Percentiles rank a stretch among this genome's conserved stretches.
These are phyloP conservation scores for Dendrophyllia cribrosa DNA, from an alignment of 64 coral and sea anemone species.

Conservation along the genomic window DNA sequence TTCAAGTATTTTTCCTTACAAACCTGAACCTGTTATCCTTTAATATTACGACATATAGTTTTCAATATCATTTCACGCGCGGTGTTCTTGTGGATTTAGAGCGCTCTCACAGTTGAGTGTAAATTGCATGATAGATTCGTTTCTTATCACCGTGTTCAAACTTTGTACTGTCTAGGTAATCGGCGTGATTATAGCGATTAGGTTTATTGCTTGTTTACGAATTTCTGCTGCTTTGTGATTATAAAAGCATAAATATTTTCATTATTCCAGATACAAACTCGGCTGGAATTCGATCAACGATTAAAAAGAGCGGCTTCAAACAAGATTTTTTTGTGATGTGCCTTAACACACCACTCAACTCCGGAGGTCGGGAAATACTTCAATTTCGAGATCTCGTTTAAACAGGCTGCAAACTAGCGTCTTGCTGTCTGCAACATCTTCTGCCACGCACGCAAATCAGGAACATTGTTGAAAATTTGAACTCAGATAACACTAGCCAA, in stretches of 20 bases:
- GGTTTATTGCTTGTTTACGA: conserved; percentile 98
- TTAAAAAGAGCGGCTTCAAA: conserved; percentile 43
- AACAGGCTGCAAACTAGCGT: conserved; percentile 96
- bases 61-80: conserved; percentile 48
- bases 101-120: conserved; percentile 72
- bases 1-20: not conserved
- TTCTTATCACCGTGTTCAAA: conserved; percentile 83
- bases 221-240: conserved; percentile 82
- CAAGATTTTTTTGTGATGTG: conserved; percentile 18
- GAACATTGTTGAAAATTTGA: conserved; percentile 76
- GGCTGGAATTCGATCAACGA: conserved; percentile 51
- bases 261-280: conserved; percentile 46
- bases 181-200: conserved; percentile 92
- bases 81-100: conserved; percentile 30
- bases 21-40: conserved; percentile 6
- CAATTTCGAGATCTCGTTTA: conserved; percentile 79
- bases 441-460: conserved; percentile 81
- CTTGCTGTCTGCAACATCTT: conserved; percentile 71
- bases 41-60: conserved; percentile 26
- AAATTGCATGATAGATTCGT: conserved; percentile 90
- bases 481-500: conserved; percentile 83
- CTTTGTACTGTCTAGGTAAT: conserved; percentile 86
- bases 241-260: conserved; percentile 93
- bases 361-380: conserved; percentile 31
- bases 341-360: not conserved